Conservation (phyloP, 64 coral and sea anemone species). For the Stichodactyla helianthus region DNA sequence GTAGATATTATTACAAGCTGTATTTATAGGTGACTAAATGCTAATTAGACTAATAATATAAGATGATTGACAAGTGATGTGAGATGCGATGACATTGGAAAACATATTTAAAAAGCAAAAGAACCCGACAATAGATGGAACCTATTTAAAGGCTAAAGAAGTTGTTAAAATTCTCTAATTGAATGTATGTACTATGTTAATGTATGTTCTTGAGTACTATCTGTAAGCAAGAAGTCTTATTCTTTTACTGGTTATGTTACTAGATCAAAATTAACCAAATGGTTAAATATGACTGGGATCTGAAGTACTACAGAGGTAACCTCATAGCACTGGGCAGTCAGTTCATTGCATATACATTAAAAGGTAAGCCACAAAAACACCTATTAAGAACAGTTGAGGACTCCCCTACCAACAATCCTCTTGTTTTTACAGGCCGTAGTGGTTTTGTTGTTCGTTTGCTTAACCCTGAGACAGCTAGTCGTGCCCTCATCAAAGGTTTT, state of each 20-base stretch:
- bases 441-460: conserved; percentile 82
- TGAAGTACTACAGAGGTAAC: conserved; percentile 91
- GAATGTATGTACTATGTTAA: no score
- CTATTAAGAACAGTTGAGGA: not conserved
- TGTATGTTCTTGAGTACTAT: no score
- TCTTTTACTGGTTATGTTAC: not conserved
- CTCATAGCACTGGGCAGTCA: conserved; percentile 74
- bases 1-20: no score
- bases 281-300: conserved; percentile 99
- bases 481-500: conserved; percentile 86
- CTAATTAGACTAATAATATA: no score
- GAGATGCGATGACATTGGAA: no score
- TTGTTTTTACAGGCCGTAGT: conserved; percentile 40
- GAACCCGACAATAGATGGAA: no score
- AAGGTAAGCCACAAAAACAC: conserved; percentile 44
- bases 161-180: no score
- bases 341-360: conserved; percentile 92
- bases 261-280: conserved; percentile 97
- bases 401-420: not conserved
- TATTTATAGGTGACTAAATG: no score
- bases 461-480: conserved; percentile 70
- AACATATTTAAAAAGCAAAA: no score
- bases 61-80: no score
- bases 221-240: no score
- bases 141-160: no score